Base-by-base conservation (phyloP, 2,888 invertebrate genomes). In the Pyrgus malvae region DNA sequence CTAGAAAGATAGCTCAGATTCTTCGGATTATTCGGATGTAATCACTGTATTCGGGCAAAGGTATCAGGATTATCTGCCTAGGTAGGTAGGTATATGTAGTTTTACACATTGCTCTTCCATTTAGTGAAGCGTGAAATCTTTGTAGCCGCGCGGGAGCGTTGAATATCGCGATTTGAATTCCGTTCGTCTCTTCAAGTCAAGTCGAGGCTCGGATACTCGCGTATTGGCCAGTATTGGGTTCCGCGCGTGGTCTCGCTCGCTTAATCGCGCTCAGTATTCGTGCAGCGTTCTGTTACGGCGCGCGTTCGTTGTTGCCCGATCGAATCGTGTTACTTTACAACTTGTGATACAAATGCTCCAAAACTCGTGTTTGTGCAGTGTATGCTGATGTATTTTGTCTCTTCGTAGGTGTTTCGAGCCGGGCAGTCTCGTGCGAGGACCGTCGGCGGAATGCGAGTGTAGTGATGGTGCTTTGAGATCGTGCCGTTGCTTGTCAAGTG, bases 391-490 rank as follows among this genome's bases (percentile, higher is more conserved):
- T 66, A 67, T 71, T 76, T 81, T 83, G 74, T 84, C 72, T 86
- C 74, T 83, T 69, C 82, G 73, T 84, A 87, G 87, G 87, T 85
- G 82, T 76, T 67, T 62, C 67, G 70, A 70, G 70, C 68, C 63
- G 61, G 65, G 68, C 68, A 62, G 68, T 65, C 61, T 65, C 64
- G 67, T 61, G 70, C 71, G 64, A 72, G 78, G 76, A 76, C 76
- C 67, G 64, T 68, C 67, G 77, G 67, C 67, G 77, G 83, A 76
- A 84, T 86, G 86, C 78, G 68, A 79, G 87, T 85, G 87, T 81
- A 83, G 88, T 89, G 88, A 78, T 85, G 83, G 88, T 89, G 85
- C 78, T 74, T 80, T 78, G 77, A 76, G 78, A 73, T 82, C 78
- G 85, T 83, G 81, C 76, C 72, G 69, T 73, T 78, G 76, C 79